phyloP scores from a whole-genome alignment of 2,797 vertebrate species.

The Amblyopsis hoosieri region DNA sequence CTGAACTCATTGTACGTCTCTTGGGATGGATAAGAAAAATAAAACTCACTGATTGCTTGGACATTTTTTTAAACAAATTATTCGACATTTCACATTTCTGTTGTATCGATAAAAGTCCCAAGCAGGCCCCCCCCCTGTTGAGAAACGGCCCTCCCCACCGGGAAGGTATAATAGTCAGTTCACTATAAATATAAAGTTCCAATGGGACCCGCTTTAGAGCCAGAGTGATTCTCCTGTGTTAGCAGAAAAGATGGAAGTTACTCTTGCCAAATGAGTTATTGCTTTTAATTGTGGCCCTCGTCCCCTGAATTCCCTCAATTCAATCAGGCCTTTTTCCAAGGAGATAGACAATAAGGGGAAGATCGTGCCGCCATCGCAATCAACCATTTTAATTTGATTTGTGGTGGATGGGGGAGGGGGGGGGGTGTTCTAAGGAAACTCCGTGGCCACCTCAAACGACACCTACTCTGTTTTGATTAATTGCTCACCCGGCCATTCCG shows the following conservation, averaged over 20 bases:
- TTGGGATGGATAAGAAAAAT: background rate
- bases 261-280: background rate
- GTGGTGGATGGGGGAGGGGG: background rate
- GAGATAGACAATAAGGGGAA: slow-evolving; percentile 55
- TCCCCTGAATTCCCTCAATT: slow-evolving; percentile 40
- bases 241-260: background rate
- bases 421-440: slow-evolving; percentile 35
- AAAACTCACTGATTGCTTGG: background rate
- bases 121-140: no score
- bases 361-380: slow-evolving; percentile 54
- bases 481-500: slow-evolving; percentile 26
- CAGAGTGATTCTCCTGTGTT: no score
- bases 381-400: slow-evolving; percentile 67
- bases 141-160: no score
- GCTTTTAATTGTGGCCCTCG: slow-evolving; percentile 20
- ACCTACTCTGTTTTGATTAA: slow-evolving; percentile 54
- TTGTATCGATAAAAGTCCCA: background rate
- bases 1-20: background rate
- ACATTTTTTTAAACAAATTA: background rate
- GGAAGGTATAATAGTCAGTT: background rate
- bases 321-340: slow-evolving; percentile 49
- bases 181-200: no score
- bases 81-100: slow-evolving; percentile 5
- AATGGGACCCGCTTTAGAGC: no score
- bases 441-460: slow-evolving; percentile 21